Evolutionary conservation across 1,140 invertebrate genomes (phyloP), one percentile per base, ranked within the genome.

Genomic region (Drosophila rufa): DNA sequence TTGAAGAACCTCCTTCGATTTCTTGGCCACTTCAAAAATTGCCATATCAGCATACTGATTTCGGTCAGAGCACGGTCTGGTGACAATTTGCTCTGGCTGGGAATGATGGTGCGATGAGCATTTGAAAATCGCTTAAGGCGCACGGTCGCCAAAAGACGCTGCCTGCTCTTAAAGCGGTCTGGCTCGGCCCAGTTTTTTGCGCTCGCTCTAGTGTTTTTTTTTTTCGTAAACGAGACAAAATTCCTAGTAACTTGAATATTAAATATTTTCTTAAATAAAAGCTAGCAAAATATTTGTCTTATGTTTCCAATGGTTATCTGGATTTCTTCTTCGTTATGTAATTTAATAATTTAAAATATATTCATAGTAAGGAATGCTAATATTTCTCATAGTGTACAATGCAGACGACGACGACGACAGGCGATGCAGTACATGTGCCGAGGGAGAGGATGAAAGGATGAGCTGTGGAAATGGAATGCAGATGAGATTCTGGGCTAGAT

Each of bases 41-140:
- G 70, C 55, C 33, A 43, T 25, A 36, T 56, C 64, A 69, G 75
- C 71, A 75, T 69, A 69, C 75, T 78, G 75, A 69, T 77, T 76
- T 60, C 50, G 62, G 6, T 25, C 62, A 48, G 47, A 66, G 57
- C 43, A 40, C 36, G 53, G 61, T 65, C 59, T 57, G 71, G 40
- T 59, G 60, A 80, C 71, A 71, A 84, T 71, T 84, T 74, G 46
- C 53, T 67, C 55, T 50, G 57, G 25, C 61, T 71, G 70, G 45
- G 51, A 55, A 66, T 78, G 77, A 45, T 78, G 74, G 42, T 75
- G 75, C 64, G 64, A 85, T 75, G 65, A 61, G 80, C 84, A 84
- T 80, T 83, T 79, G 78, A 79, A 78, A 81, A 66, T 22, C 58
- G 69, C 85, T 75, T 69, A 43, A 81, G 66, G 76, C 70, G 50